Conservation (phyloP, 2,888 invertebrate species). For the Darwinula stevensoni region DNA sequence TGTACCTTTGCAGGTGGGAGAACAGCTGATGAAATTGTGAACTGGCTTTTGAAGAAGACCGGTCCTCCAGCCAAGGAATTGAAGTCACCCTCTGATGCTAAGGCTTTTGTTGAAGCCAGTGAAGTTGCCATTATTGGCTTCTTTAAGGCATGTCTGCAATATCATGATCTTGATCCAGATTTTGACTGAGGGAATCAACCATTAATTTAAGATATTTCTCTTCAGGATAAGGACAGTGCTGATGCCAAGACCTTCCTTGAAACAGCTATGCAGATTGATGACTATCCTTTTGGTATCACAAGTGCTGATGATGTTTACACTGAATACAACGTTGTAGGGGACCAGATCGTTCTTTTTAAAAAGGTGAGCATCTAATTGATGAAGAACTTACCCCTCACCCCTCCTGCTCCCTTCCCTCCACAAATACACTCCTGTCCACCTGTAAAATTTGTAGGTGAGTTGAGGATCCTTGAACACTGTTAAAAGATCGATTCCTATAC, state of each 20-base stretch:
- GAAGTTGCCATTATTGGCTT: constrained; percentile 66
- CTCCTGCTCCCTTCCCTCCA: too few relatives aligned
- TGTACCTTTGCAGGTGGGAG: constrained; percentile 37
- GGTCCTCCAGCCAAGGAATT: constrained; percentile 74
- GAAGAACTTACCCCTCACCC: too few relatives aligned
- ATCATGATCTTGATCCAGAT: too few relatives aligned
- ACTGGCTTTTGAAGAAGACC: constrained; percentile 87
- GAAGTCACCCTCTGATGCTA: constrained; percentile 42
- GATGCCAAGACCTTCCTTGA: constrained; percentile 54
- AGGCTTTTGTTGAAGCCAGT: constrained; percentile 44
- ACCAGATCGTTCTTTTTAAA: constrained; percentile 62
- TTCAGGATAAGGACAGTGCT: constrained; percentile 35
- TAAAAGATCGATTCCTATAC: too few relatives aligned
- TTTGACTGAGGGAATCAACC: too few relatives aligned
- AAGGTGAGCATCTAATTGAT: constrained; percentile 26
- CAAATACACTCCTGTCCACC: too few relatives aligned
- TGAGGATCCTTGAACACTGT: too few relatives aligned
- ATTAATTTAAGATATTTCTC: constrained; percentile 8
- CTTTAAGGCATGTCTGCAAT: constrained; percentile 46
- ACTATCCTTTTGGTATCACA: constrained; percentile 61
- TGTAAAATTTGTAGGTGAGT: too few relatives aligned
- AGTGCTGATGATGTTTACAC: constrained; percentile 40
- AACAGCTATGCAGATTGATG: constrained; percentile 51
- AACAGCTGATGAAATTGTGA: constrained; percentile 63
- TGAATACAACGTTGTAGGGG: constrained; percentile 48